phyloP scores from a whole-genome alignment of 2,888 invertebrate species.

The Leptothorax acervorum region DNA sequence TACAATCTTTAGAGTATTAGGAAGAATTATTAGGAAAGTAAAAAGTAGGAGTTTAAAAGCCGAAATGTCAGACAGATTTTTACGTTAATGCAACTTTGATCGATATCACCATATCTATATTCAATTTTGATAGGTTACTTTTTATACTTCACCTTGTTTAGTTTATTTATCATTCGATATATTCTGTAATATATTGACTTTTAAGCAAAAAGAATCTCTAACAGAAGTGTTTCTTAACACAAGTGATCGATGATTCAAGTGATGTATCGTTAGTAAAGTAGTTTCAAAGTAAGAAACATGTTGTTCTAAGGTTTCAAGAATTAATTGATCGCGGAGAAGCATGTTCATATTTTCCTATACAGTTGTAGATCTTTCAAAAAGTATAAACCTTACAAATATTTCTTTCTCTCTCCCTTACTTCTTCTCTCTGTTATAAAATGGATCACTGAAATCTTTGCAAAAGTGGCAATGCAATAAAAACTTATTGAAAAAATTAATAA shows the following conservation, averaged over 20 bases:
- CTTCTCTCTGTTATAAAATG: neutral
- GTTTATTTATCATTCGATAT: constrained; percentile 28
- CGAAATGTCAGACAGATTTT: neutral
- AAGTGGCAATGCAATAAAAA: neutral
- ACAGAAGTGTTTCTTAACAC: constrained; percentile 18
- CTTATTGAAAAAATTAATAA: neutral
- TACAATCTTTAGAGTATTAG: neutral
- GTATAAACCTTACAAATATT: constrained; percentile 11
- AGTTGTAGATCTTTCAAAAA: neutral
- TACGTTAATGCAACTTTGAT: neutral
- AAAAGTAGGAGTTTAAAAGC: neutral
- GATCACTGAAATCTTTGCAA: neutral
- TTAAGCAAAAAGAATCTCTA: constrained; percentile 28
- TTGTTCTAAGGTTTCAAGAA: constrained; percentile 26
- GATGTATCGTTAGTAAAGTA: constrained; percentile 29
- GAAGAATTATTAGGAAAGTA: neutral
- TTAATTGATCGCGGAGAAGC: constrained; percentile 20
- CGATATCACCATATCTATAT: neutral
- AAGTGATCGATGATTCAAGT: constrained; percentile 34
- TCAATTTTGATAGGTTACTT: neutral
- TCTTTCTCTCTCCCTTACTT: neutral
- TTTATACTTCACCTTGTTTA: neutral
- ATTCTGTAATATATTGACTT: constrained; percentile 12
- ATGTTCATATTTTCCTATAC: neutral
- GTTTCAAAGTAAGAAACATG: constrained; percentile 28